Conservation (phyloP, 2,113 vertebrate species). For the Tympanuchus pallidicinctus region DNA sequence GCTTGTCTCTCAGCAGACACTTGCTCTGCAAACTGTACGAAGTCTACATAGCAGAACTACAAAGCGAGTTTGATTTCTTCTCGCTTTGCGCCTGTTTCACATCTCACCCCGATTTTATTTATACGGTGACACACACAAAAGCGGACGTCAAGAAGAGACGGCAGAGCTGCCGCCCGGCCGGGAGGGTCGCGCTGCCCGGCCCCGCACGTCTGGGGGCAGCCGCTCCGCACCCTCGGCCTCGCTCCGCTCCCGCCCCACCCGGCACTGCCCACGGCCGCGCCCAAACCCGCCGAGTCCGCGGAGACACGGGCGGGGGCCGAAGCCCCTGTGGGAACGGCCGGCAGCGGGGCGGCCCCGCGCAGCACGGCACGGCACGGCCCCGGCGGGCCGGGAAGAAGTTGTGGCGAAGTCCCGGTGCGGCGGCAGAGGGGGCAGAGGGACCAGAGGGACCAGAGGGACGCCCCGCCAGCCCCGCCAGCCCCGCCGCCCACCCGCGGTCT, state of each 20-base stretch:
- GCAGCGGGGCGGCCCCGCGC: too few species aligned
- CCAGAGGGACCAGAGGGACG: background rate
- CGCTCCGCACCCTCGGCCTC: too few species aligned
- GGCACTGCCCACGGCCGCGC: too few species aligned
- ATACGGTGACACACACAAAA: background rate
- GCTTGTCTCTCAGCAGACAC: background rate
- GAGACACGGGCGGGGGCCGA: background rate
- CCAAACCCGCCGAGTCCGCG: background rate
- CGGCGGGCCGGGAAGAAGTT: background rate
- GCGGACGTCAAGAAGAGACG: background rate
- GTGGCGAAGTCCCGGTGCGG: background rate
- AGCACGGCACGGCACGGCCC: too few species aligned
- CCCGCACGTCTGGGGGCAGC: fast-evolving
- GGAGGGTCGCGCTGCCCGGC: background rate
- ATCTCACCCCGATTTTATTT: background rate
- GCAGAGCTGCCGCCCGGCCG: background rate
- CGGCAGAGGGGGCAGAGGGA: background rate
- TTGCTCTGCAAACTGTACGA: background rate
- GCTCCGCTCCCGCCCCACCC: background rate
- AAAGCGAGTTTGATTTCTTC: background rate
- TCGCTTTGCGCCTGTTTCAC: background rate
- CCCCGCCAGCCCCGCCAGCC: background rate
- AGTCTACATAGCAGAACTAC: background rate
- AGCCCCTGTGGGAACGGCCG: too few species aligned
- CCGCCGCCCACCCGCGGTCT: background rate